Percentiles rank a stretch among this genome's conserved stretches.
phyloP scores from a whole-genome alignment of 1,140 invertebrate species.

The Pseudomyrmex dendroicus region DNA sequence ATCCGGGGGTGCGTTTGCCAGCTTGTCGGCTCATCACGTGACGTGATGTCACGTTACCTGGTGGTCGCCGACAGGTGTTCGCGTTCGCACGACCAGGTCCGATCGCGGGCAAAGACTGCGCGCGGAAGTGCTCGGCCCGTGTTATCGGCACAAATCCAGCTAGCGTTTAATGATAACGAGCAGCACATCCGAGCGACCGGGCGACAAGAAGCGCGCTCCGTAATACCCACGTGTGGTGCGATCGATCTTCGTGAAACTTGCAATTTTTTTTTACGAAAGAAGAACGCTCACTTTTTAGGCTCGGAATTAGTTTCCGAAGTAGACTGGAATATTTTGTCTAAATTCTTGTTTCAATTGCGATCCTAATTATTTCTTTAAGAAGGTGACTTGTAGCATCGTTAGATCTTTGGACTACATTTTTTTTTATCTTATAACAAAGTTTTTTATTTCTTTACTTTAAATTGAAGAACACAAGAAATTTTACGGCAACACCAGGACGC shows the following conservation, averaged over 20 bases:
- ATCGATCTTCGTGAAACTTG: constrained; percentile 14
- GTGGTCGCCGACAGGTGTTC: constrained; percentile 74
- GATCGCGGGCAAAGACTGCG: constrained; percentile 35
- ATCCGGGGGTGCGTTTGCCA: constrained; percentile 38
- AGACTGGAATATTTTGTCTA: not conserved
- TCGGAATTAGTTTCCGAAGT: not conserved
- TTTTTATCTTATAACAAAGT: not conserved
- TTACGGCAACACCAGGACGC: not conserved
- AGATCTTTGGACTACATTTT: no score
- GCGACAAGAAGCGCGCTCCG: constrained; percentile 40
- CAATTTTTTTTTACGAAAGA: constrained; percentile 9
- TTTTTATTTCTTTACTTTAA: not conserved
- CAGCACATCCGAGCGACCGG: constrained; percentile 28
- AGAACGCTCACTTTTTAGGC: not conserved
- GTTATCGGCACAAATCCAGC: constrained; percentile 69
- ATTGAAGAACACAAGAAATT: not conserved
- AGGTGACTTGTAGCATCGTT: no score
- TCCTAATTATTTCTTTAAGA: no score
- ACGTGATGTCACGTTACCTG: constrained; percentile 78
- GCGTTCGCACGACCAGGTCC: constrained; percentile 72
- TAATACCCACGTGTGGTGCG: constrained; percentile 29
- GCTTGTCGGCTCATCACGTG: constrained; percentile 68
- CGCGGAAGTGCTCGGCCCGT: constrained; percentile 40
- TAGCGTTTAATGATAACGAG: constrained; percentile 70
- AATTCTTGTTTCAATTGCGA: no score